phyloP scores from a whole-genome alignment of 1,140 invertebrate species.

The Drosophila saltans region DNA sequence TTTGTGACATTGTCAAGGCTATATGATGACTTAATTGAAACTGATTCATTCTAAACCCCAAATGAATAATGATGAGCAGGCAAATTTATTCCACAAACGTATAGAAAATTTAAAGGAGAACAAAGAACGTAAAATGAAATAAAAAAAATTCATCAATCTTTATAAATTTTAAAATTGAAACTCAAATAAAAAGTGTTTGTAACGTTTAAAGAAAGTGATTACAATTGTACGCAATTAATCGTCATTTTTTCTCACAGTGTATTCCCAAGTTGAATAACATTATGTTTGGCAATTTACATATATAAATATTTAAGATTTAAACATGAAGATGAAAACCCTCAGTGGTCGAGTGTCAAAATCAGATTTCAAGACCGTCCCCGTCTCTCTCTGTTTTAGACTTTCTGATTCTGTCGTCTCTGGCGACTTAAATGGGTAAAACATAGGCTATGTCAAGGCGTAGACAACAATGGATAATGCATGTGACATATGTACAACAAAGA shows the following conservation, averaged over 20 bases:
- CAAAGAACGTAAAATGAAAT: too few species aligned
- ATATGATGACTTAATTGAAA: conserved; percentile 60
- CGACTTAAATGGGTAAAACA: conserved; percentile 17
- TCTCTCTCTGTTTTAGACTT: not conserved
- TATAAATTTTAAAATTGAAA: too few species aligned
- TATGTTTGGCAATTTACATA: not conserved
- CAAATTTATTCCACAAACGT: conserved; percentile 18
- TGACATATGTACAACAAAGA: conserved; percentile 49
- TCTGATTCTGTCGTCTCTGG: not conserved
- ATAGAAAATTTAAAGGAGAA: too few species aligned
- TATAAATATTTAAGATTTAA: conserved; percentile 8
- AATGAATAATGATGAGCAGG: conserved; percentile 23
- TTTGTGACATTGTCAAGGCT: conserved; percentile 29
- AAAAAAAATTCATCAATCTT: too few species aligned
- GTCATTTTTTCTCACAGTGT: not conserved
- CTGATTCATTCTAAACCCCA: conserved; percentile 19
- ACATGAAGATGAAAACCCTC: conserved; percentile 11
- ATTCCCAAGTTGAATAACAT: conserved; percentile 2
- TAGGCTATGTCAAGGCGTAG: conserved; percentile 10
- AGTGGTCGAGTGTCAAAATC: conserved; percentile 32
- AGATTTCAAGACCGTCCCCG: conserved; percentile 21
- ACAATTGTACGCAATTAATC: too few species aligned
- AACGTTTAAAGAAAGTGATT: too few species aligned
- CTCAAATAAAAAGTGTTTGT: too few species aligned
- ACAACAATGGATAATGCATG: conserved; percentile 56